Percentiles rank a stretch among this genome's conserved stretches.
These are phyloP conservation scores for Oophaga sylvatica DNA, from an alignment of 2,797 vertebrate genomes.

Conservation along the genomic window DNA sequence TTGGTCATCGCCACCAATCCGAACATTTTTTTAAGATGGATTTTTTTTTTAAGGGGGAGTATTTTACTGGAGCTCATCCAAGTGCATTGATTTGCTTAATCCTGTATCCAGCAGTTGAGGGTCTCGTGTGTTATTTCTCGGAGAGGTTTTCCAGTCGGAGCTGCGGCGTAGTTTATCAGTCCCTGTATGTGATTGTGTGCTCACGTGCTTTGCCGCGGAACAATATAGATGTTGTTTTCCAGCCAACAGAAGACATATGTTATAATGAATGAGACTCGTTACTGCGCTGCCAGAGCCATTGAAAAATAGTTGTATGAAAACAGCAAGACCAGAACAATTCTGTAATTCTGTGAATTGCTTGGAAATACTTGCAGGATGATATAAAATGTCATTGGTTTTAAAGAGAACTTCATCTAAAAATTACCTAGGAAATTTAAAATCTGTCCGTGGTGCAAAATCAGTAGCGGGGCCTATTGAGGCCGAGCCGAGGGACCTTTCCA, in stretches of 20 bases:
- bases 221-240: background rate
- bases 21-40: too few species aligned
- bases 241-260: background rate
- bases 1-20: too few species aligned
- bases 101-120: too few species aligned
- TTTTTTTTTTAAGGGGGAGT: too few species aligned
- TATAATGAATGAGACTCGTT: slow-evolving; percentile 5
- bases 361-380: background rate
- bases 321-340: background rate
- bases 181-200: background rate
- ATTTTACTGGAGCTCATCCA: too few species aligned
- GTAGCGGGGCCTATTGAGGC: too few species aligned
- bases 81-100: too few species aligned
- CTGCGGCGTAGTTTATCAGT: background rate
- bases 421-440: background rate
- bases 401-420: background rate
- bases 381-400: background rate
- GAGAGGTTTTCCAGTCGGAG: background rate
- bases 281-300: background rate
- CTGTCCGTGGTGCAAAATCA: too few species aligned
- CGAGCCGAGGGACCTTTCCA: too few species aligned
- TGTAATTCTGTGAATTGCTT: background rate
- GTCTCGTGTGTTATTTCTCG: too few species aligned
- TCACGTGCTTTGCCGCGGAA: background rate
- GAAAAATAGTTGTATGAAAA: background rate